A percentile compares a stretch with the other conserved stretches of the same genome.
These are phyloP conservation scores for Acleris holmiana DNA, from an alignment of 2,888 invertebrate genomes.

Conservation along the genomic window DNA sequence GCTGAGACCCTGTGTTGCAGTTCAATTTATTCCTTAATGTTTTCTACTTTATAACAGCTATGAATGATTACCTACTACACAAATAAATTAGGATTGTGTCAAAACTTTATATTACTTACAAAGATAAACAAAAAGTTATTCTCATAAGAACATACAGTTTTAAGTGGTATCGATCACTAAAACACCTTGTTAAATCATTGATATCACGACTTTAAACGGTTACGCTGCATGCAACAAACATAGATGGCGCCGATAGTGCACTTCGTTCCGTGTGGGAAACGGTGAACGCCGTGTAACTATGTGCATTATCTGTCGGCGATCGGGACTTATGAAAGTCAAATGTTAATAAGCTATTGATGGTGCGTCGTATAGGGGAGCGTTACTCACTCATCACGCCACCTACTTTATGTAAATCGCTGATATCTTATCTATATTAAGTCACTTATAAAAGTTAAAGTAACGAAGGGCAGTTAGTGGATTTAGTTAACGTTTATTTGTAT, in stretches of 20 bases:
- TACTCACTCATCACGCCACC: conserved; percentile 51
- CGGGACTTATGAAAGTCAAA: conserved; percentile 54
- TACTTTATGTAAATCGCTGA: conserved; percentile 48
- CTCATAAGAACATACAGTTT: background rate
- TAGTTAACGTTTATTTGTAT: too few species aligned
- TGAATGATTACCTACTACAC: too few species aligned
- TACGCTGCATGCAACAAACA: conserved; percentile 49
- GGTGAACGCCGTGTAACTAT: conserved; percentile 50
- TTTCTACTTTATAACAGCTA: too few species aligned
- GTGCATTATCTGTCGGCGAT: conserved; percentile 60
- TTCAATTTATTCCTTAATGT: too few species aligned
- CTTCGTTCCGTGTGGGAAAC: conserved; percentile 55
- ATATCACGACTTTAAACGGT: conserved; percentile 45
- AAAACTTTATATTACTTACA: too few species aligned
- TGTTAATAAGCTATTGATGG: conserved; percentile 38
- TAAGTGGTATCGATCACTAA: background rate
- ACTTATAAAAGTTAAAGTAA: conserved; percentile 30
- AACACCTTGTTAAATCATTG: conserved; percentile 33
- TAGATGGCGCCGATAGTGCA: conserved; percentile 53
- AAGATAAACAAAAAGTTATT: too few species aligned
- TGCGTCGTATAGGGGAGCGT: conserved; percentile 49
- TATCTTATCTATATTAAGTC: conserved; percentile 45
- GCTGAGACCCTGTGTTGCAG: background rate
- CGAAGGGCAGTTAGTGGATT: conserved; percentile 21
- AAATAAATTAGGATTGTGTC: too few species aligned